Percentiles rank a stretch among this genome's conserved stretches.
These are phyloP conservation scores for Chrysina gloriosa DNA, from an alignment of 2,888 invertebrate genomes.

Conservation along the genomic window DNA sequence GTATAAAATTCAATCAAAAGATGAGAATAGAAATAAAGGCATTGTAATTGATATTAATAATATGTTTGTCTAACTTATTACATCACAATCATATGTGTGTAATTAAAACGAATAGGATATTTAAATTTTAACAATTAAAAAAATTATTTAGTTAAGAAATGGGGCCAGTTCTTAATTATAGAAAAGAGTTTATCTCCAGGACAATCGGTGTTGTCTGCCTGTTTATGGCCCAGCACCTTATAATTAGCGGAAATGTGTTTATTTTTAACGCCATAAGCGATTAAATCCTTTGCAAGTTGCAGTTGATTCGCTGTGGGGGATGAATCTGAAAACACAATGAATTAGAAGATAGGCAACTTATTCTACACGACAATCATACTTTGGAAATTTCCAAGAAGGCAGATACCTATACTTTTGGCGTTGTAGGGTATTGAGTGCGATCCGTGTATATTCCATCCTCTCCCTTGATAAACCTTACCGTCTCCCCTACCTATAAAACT, in stretches of 20 bases:
- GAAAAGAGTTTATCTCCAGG: conserved; percentile 69
- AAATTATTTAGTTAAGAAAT: conserved; percentile 56
- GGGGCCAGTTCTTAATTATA: conserved; percentile 70
- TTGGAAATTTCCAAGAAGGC: conserved; percentile 69
- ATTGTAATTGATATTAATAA: no score
- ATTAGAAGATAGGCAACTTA: neutral
- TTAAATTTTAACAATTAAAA: neutral
- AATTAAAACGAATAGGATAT: no score
- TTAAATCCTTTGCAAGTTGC: conserved; percentile 68
- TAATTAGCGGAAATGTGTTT: conserved; percentile 62
- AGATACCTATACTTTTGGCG: conserved; percentile 71
- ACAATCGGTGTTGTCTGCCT: conserved; percentile 67
- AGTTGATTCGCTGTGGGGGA: conserved; percentile 69
- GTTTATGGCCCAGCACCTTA: conserved; percentile 71
- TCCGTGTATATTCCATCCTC: conserved; percentile 73
- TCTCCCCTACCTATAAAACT: conserved; percentile 76
- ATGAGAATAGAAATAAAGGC: no score
- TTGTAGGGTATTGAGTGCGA: conserved; percentile 75
- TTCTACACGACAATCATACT: conserved; percentile 13
- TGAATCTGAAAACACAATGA: conserved; percentile 61
- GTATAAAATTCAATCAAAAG: no score
- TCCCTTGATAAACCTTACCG: conserved; percentile 73
- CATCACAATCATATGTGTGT: no score
- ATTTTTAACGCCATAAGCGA: conserved; percentile 69
- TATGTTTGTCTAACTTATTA: no score